Conservation (phyloP, 2,888 invertebrate genomes). For the Erannis defoliaria region DNA sequence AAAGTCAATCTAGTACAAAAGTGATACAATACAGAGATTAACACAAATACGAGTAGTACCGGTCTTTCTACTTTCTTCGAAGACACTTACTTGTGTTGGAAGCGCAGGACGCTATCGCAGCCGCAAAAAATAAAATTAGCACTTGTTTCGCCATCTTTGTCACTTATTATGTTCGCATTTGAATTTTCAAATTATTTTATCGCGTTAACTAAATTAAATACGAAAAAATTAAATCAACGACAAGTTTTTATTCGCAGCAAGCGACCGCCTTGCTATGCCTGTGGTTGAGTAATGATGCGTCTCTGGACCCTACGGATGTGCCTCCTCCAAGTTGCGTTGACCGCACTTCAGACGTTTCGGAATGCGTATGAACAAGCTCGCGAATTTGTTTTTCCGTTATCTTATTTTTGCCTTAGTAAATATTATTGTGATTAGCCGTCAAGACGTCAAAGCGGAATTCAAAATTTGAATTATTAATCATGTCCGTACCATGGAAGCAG, state of each 20-base stretch:
- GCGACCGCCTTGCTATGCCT: slow-evolving; percentile 69
- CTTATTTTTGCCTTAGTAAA: slow-evolving; percentile 8
- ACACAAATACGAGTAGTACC: slow-evolving; percentile 57
- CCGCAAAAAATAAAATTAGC: slow-evolving; percentile 66
- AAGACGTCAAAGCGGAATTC: neutral
- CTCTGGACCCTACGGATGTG: slow-evolving; percentile 49
- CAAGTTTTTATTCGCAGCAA: slow-evolving; percentile 37
- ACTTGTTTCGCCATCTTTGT: slow-evolving; percentile 69
- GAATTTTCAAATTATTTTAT: slow-evolving; percentile 22
- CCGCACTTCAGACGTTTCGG: slow-evolving; percentile 47
- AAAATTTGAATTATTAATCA: neutral
- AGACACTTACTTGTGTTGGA: slow-evolving; percentile 78
- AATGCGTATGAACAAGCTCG: slow-evolving; percentile 21
- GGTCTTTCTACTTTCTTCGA: slow-evolving; percentile 73
- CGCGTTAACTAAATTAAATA: slow-evolving; percentile 14
- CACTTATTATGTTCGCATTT: slow-evolving; percentile 30
- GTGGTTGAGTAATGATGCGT: slow-evolving; percentile 69
- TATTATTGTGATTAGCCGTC: neutral
- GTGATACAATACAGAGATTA: slow-evolving; percentile 45
- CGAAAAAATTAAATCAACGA: slow-evolving; percentile 8
- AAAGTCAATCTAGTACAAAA: slow-evolving; percentile 3
- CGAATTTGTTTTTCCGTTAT: slow-evolving; percentile 24
- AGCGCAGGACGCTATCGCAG: slow-evolving; percentile 65
- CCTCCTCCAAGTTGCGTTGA: slow-evolving; percentile 65
- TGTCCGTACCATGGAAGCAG: neutral